These are phyloP conservation scores for Grantiella picta DNA, from an alignment of 2,113 vertebrate genomes.

Conservation along the genomic window DNA sequence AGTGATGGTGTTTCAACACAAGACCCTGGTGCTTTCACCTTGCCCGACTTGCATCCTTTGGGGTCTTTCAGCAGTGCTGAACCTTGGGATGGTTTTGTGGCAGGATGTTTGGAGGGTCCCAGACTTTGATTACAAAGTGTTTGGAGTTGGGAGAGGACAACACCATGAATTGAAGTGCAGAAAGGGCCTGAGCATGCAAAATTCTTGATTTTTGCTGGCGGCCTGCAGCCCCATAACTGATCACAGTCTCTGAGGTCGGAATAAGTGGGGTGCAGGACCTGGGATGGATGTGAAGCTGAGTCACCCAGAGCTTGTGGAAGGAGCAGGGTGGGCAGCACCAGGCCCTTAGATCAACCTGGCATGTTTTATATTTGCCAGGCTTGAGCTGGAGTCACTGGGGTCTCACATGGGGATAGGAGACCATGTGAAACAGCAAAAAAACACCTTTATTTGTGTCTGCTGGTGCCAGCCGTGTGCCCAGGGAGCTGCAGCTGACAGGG, in stretches of 20 bases:
- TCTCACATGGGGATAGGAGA: fast-evolving
- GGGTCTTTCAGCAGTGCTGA: background rate
- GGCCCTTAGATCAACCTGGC: fast-evolving
- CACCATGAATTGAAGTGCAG: background rate
- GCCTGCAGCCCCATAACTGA: fast-evolving
- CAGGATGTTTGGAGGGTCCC: background rate
- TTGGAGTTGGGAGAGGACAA: background rate
- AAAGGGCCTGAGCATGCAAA: background rate
- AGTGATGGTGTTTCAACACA: no score
- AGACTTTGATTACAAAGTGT: background rate
- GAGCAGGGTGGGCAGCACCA: background rate
- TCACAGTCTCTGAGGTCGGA: fast-evolving
- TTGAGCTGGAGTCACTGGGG: fast-evolving
- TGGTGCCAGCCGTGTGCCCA: background rate
- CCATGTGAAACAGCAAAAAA: fast-evolving
- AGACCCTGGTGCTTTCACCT: background rate
- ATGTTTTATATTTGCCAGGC: background rate
- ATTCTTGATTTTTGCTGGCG: background rate
- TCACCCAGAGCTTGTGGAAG: background rate
- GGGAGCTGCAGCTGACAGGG: background rate
- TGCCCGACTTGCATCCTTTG: background rate
- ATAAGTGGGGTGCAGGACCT: background rate
- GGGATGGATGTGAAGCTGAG: background rate
- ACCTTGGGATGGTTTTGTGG: background rate
- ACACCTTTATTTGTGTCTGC: background rate